phyloP scores from a whole-genome alignment of 2,888 invertebrate species.

The Andrena bicolor region DNA sequence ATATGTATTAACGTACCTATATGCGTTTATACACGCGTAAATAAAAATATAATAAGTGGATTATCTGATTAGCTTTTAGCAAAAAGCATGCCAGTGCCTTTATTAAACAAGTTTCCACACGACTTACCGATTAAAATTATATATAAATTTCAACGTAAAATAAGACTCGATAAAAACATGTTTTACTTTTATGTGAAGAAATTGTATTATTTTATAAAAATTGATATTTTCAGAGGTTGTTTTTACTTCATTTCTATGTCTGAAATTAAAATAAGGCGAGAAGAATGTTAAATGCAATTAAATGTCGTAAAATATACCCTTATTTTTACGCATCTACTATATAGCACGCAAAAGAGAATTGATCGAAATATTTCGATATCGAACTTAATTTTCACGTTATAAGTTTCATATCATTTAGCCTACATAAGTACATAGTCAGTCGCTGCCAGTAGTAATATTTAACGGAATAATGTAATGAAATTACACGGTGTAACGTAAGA shows the following conservation, averaged over 20 bases:
- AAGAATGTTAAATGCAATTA: neutral
- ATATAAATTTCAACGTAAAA: slow-evolving; percentile 2
- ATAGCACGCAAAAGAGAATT: slow-evolving; percentile 36
- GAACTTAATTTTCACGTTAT: slow-evolving; percentile 52
- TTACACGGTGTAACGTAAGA: slow-evolving; percentile 68
- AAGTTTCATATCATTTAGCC: slow-evolving; percentile 76
- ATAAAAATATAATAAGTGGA: slow-evolving; percentile 39
- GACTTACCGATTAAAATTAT: slow-evolving; percentile 40
- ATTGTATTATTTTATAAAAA: slow-evolving; percentile 14
- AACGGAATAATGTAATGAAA: slow-evolving; percentile 70
- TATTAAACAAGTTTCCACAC: slow-evolving; percentile 66
- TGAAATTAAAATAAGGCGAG: neutral
- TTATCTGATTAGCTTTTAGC: slow-evolving; percentile 55
- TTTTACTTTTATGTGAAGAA: neutral
- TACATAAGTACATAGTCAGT: slow-evolving; percentile 74
- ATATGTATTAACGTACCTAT: slow-evolving; percentile 25
- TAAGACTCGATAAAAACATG: slow-evolving; percentile 17
- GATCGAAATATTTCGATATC: slow-evolving; percentile 58
- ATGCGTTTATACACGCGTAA: slow-evolving; percentile 38
- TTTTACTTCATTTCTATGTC: slow-evolving; percentile 14
- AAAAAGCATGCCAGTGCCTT: slow-evolving; percentile 71
- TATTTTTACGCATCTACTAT: slow-evolving; percentile 22
- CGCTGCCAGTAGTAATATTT: slow-evolving; percentile 68
- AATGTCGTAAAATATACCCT: slow-evolving; percentile 1
- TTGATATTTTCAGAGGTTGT: neutral